Percentiles rank a stretch among this genome's conserved stretches.
Conservation (phyloP, 2,888 invertebrate genomes). For the Unio delphinus region DNA sequence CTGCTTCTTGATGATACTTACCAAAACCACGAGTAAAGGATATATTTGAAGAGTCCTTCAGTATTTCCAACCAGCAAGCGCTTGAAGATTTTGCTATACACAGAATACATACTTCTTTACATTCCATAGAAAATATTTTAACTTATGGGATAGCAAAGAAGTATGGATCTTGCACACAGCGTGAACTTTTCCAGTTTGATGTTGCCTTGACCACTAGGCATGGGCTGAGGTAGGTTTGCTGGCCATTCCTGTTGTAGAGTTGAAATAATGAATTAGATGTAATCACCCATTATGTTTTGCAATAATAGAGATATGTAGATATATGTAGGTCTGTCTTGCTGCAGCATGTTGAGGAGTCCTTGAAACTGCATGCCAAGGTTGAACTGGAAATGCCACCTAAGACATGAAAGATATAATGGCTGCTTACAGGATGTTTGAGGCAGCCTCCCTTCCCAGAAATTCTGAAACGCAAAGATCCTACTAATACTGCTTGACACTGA, state of each 20-base stretch:
- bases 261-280: no score
- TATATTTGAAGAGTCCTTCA: no score
- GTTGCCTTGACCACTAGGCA: constrained; percentile 9
- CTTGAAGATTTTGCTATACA: constrained; percentile 31
- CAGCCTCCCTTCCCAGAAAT: constrained; percentile 20
- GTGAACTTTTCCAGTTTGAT: constrained; percentile 1
- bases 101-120: constrained; percentile 87
- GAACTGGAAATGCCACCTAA: no score
- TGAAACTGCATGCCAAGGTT: no score
- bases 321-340: no score
- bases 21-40: no score
- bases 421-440: background rate
- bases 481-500: constrained; percentile 43
- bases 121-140: constrained; percentile 85
- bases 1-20: no score
- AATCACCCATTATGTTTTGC: no score
- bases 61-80: constrained; percentile 1
- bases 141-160: constrained; percentile 94
- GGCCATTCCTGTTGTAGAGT: constrained; percentile 4
- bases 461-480: constrained; percentile 33
- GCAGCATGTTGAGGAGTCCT: no score
- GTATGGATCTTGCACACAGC: constrained; percentile 84
- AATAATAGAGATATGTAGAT: no score
- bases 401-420: no score
- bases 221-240: background rate